Percentiles rank a stretch among this genome's conserved stretches.
Evolutionary conservation across 2,113 vertebrate genomes (phyloP).

Genomic region (Pterophyllum scalare): DNA sequence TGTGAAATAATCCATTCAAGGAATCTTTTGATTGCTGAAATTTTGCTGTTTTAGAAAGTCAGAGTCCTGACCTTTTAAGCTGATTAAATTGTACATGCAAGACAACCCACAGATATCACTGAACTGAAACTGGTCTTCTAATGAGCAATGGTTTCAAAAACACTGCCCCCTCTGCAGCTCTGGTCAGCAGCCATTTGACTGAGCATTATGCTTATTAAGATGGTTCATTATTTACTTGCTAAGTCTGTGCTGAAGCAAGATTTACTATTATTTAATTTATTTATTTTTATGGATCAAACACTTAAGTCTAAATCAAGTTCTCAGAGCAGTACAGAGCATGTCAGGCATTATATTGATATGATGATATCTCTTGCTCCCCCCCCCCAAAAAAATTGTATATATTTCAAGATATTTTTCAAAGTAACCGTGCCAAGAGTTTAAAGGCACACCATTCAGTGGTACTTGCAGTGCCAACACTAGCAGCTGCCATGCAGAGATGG

Average conservation of each 20-base stretch:
- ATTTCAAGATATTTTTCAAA: constrained; percentile 5
- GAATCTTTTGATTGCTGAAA: not conserved
- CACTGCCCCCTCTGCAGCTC: not conserved
- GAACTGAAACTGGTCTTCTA: constrained; percentile 29
- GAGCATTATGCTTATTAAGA: not conserved
- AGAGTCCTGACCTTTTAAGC: constrained; percentile 24
- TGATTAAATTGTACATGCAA: constrained; percentile 13
- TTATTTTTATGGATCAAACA: not conserved
- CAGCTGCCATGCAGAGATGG: constrained; percentile 10
- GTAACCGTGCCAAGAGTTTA: not conserved
- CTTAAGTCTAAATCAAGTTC: not conserved
- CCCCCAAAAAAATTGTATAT: too few relatives aligned
- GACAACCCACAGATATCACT: constrained; percentile 9
- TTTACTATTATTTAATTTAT: not conserved
- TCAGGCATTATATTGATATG: not conserved
- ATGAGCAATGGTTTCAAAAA: constrained; percentile 15
- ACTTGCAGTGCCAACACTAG: not conserved
- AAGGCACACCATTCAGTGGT: not conserved
- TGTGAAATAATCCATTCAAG: not conserved
- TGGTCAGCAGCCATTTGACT: constrained; percentile 2
- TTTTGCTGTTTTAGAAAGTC: not conserved
- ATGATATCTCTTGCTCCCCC: not conserved
- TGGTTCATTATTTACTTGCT: not conserved
- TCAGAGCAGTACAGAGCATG: not conserved
- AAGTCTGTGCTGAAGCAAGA: not conserved